Conservation (phyloP, 2,797 vertebrate species). For the Mus minutoides region DNA sequence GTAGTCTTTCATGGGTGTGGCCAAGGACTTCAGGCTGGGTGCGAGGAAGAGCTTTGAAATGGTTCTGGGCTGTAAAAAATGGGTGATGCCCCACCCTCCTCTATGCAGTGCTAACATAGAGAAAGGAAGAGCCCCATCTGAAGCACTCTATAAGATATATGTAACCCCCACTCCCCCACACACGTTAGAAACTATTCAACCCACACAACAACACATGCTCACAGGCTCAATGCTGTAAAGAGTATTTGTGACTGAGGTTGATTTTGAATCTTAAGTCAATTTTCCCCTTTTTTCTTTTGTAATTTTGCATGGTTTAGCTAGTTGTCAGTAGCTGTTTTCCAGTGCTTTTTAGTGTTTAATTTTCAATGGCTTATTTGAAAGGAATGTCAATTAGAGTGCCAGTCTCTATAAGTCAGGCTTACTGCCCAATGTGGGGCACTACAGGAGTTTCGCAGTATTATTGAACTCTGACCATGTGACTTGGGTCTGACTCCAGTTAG, state of each 20-base stretch:
- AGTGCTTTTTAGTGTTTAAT: neutral
- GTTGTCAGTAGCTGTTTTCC: neutral
- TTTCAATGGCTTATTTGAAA: neutral
- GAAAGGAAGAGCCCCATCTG: neutral
- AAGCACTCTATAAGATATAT: neutral
- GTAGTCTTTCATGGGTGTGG: too few relatives aligned
- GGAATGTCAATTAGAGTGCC: neutral
- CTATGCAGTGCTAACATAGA: neutral
- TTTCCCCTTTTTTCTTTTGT: neutral
- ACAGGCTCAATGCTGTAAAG: neutral
- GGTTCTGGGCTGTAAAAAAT: neutral
- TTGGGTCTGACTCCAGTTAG: neutral
- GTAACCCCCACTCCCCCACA: too few relatives aligned
- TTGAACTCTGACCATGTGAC: neutral
- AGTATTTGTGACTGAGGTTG: neutral
- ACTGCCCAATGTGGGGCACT: neutral
- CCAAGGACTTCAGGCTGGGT: neutral
- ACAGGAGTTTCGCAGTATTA: neutral
- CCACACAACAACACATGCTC: neutral
- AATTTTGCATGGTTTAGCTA: neutral
- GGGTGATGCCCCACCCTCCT: neutral
- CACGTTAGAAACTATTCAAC: neutral
- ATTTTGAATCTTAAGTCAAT: neutral
- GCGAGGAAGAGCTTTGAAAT: neutral
- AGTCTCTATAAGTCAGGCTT: neutral